A percentile compares a stretch with the other conserved stretches of the same genome.
phyloP scores from a whole-genome alignment of 2,797 vertebrate species.

The Psittacula echo region DNA sequence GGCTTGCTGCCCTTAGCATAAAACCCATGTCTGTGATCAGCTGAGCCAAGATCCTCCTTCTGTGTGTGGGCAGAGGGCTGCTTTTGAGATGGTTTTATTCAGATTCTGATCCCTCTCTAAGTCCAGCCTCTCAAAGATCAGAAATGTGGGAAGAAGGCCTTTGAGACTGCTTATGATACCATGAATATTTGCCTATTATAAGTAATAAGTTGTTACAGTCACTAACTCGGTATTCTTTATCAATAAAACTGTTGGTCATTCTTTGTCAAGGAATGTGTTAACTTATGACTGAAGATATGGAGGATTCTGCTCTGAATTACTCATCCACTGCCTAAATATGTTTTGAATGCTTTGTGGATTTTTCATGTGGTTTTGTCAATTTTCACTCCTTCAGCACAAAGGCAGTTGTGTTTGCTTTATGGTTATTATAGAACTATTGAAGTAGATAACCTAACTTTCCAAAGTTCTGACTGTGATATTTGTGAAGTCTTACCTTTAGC shows the following conservation, averaged over 20 bases:
- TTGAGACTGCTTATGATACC: not conserved
- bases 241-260: not conserved
- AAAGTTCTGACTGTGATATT: not conserved
- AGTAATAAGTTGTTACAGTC: not conserved
- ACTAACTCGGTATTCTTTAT: not conserved
- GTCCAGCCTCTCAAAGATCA: not conserved
- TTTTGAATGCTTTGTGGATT: not conserved
- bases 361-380: not conserved
- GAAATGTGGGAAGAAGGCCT: not conserved
- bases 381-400: not conserved
- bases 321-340: not conserved
- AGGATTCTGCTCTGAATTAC: not conserved
- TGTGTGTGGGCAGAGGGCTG: not conserved
- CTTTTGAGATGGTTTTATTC: not conserved
- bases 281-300: not conserved
- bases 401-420: not conserved
- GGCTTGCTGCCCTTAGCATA: not conserved
- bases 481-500: not conserved
- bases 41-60: not conserved
- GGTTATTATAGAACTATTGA: not conserved
- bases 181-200: not conserved
- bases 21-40: not conserved
- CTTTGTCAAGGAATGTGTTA: rapidly evolving
- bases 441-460: not conserved
- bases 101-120: not conserved